These are phyloP conservation scores for Blastobasis adustella DNA, from an alignment of 2,888 invertebrate genomes.

Conservation along the genomic window DNA sequence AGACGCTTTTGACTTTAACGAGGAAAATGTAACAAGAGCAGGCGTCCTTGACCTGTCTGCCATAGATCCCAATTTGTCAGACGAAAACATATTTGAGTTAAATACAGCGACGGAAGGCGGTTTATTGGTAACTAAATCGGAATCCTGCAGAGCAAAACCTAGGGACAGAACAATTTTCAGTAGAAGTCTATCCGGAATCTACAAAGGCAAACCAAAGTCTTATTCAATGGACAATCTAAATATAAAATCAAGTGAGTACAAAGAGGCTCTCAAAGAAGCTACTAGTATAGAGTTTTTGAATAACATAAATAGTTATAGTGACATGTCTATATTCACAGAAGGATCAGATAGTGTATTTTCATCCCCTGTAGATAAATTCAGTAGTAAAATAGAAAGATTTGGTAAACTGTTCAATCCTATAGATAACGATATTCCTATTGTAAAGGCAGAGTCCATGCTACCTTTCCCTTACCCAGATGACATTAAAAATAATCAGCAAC, in stretches of 20 bases:
- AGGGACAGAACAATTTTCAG: slow-evolving; percentile 41
- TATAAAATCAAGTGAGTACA: slow-evolving; percentile 30
- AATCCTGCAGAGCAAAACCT: slow-evolving; percentile 26
- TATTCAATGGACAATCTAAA: slow-evolving; percentile 59
- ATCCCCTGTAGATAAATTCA: slow-evolving; percentile 37
- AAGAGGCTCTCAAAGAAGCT: slow-evolving; percentile 51
- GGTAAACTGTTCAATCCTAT: not conserved
- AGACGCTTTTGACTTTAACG: slow-evolving; percentile 42
- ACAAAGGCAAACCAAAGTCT: slow-evolving; percentile 61
- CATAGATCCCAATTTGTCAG: not conserved
- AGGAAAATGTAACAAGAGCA: slow-evolving; percentile 31
- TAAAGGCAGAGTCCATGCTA: slow-evolving; percentile 48
- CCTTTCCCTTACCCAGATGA: slow-evolving; percentile 48
- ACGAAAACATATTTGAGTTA: not conserved
- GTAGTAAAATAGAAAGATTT: slow-evolving; percentile 20
- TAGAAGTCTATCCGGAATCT: slow-evolving; percentile 42
- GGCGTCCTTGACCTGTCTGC: slow-evolving; percentile 21
- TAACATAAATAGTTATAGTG: slow-evolving; percentile 32
- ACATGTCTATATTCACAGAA: slow-evolving; percentile 46
- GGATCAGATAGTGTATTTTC: slow-evolving; percentile 52
- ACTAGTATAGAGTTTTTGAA: slow-evolving; percentile 55
- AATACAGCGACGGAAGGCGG: slow-evolving; percentile 4
- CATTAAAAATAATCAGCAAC: slow-evolving; percentile 21
- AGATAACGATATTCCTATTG: slow-evolving; percentile 26
- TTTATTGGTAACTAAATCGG: slow-evolving; percentile 34